Evolutionary conservation across 2,888 invertebrate genomes (phyloP).

Genomic region (Allacma fusca): DNA sequence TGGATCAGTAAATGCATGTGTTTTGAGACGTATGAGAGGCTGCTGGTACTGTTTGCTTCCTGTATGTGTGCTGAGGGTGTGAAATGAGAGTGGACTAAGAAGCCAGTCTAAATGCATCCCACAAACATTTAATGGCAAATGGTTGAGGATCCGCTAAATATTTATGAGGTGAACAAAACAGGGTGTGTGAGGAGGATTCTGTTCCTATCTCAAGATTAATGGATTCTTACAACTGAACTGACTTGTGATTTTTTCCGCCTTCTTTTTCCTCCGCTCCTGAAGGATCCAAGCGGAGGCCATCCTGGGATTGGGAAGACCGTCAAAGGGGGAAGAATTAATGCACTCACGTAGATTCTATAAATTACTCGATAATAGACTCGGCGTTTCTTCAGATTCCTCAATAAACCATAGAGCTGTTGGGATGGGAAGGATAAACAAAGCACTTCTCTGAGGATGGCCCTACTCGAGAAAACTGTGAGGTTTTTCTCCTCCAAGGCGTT

Average conservation of each 20-base stretch:
- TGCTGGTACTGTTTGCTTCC: no score
- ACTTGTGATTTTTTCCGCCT: not conserved
- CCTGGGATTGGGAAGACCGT: not conserved
- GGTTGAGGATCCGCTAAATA: conserved; percentile 43
- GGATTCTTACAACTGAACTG: conserved; percentile 13
- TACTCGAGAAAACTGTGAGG: no score
- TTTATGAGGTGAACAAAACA: conserved; percentile 2
- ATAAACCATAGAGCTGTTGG: not conserved
- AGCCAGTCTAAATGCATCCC: conserved; percentile 36
- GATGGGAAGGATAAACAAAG: no score
- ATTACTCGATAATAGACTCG: conserved; percentile 8
- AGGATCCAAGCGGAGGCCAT: not conserved
- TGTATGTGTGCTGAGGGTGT: no score
- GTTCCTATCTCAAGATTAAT: conserved; percentile 24
- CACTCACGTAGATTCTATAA: not conserved
- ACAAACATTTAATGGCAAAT: conserved; percentile 51
- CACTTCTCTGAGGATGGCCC: no score
- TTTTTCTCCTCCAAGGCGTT: not conserved
- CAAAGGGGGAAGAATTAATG: conserved; percentile 11
- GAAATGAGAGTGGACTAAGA: no score
- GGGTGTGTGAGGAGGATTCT: not conserved
- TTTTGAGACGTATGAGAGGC: no score
- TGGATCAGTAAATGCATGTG: no score
- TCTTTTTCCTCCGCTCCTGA: not conserved
- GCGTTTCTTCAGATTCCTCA: not conserved